phyloP scores from a whole-genome alignment of 2,888 invertebrate species.

The Nemoura dubitans region DNA sequence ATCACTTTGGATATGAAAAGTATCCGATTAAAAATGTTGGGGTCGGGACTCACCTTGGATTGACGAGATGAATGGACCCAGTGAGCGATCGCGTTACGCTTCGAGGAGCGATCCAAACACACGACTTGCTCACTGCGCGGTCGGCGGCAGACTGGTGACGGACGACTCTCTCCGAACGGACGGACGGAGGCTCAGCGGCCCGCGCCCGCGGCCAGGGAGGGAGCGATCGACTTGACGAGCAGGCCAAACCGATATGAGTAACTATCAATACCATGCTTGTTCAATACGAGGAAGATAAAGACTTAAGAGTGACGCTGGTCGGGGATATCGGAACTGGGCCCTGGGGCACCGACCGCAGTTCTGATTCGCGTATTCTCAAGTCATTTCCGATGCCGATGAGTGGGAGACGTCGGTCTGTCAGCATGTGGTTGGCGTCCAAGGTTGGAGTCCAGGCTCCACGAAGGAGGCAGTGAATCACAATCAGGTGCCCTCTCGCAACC shows the following conservation, averaged over 20 bases:
- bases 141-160: neutral
- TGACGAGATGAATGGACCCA: neutral
- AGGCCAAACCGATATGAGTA: neutral
- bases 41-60: neutral
- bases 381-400: neutral
- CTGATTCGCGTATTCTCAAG: neutral
- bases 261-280: neutral
- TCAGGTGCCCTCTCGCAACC: neutral
- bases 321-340: neutral
- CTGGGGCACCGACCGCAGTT: neutral
- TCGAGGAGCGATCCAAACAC: neutral
- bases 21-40: too few species aligned
- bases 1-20: too few species aligned
- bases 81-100: neutral
- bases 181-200: neutral
- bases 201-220: neutral
- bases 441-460: neutral
- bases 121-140: neutral
- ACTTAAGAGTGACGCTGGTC: neutral
- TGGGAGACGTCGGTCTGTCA: neutral
- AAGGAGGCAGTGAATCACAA: neutral
- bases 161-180: neutral
- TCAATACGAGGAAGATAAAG: neutral
- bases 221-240: neutral
- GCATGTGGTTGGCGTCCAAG: neutral